Percentiles rank a stretch among this genome's conserved stretches.
Evolutionary conservation across 2,888 invertebrate species (phyloP).

Genomic region (Acanthosoma haemorrhoidale): DNA sequence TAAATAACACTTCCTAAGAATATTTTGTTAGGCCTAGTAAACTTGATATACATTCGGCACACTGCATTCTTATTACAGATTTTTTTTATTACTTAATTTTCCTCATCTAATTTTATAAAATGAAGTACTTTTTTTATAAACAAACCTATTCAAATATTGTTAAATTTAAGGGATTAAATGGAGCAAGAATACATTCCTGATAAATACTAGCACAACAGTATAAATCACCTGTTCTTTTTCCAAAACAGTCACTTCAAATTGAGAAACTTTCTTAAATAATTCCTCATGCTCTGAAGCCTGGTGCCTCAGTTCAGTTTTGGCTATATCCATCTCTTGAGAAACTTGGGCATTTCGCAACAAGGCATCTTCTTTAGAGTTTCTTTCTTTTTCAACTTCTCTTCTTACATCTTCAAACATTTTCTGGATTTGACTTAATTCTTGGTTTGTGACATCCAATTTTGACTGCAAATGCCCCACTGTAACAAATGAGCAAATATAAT

Average conservation of each 20-base stretch:
- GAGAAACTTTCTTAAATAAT: slow-evolving; percentile 53
- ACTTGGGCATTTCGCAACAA: slow-evolving; percentile 73
- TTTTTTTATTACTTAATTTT: no score
- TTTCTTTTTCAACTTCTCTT: slow-evolving; percentile 50
- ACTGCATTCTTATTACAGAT: no score
- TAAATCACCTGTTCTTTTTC: slow-evolving; percentile 49
- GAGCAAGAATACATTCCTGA: no score
- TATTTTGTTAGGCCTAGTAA: no score
- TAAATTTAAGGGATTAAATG: no score
- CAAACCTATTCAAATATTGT: no score
- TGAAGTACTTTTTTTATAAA: no score
- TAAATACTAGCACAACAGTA: no score
- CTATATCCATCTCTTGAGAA: slow-evolving; percentile 71
- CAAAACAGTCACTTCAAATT: slow-evolving; percentile 53
- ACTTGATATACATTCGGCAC: no score
- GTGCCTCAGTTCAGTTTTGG: slow-evolving; percentile 65
- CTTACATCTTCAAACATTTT: slow-evolving; percentile 28
- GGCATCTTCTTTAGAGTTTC: slow-evolving; percentile 68
- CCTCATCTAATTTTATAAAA: no score
- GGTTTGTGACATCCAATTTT: background rate
- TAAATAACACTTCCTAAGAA: background rate
- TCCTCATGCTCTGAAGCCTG: slow-evolving; percentile 62
- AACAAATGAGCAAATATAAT: background rate
- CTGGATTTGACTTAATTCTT: background rate
- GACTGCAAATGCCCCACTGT: background rate